Evolutionary conservation across 2,113 vertebrate genomes (phyloP), one percentile per base, ranked within the genome.

Genomic region (Thoracochromis brauschi): DNA sequence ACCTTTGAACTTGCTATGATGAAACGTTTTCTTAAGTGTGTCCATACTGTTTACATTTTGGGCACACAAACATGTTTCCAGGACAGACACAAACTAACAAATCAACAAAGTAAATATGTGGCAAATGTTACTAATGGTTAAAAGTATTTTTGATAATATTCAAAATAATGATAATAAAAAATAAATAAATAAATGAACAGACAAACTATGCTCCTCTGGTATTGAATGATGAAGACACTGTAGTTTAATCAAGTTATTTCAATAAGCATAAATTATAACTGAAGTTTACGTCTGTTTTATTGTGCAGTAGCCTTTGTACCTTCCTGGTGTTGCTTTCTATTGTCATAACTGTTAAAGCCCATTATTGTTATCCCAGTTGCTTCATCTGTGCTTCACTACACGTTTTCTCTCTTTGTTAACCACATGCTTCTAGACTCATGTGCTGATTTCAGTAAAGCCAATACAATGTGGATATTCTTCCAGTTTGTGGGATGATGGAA

Each of bases 1-100:
- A 6, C 55, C 29, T 51, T 29, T 58, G 55, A 29, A 5, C 29
- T 33, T 35, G 9, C 58, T 3, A 19, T 65, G 0, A 65, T n/a
- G 10, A 38, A 38, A 38, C 2, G 4, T n/a, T 38, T 35, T 65
- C 4, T 12, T 35, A 0, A n/a, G 19, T n/a, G 3, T 65, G 31
- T 7, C 9, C 0, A 4, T 11, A 35, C 17, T 65, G 9, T 65
- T 63, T 54, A 21, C 2, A 2, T 63, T 19, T 63, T 24, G 58
- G n/a, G 58, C 9, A 63, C 58, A 63, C 31, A 63, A 33, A 63
- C 57, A 9, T 16, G 13, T 60, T 0, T 63, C 58, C 58, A 33
- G 16, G 31, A 65, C 4, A 38, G 0, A 33, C 29, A 35, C 0
- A 35, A 63, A 38, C 17, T n/a, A 0, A 11, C 31, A n/a, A 35